Evolutionary conservation across 2,113 vertebrate genomes (phyloP), one percentile per base, ranked within the genome.

Genomic region (Trinectes maculatus): DNA sequence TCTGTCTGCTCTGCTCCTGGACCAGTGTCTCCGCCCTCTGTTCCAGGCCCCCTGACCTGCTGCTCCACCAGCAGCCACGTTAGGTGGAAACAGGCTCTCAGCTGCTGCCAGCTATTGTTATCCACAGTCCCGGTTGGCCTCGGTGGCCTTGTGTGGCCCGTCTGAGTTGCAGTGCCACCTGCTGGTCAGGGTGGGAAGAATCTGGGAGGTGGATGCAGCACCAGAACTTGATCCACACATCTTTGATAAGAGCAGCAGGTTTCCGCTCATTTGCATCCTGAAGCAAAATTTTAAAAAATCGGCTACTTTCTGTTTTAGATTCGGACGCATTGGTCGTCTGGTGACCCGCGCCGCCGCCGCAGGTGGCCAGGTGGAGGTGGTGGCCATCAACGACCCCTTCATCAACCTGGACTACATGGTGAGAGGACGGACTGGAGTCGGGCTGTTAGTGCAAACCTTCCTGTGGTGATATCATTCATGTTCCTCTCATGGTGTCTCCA

Each of bases 331-430:
- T 5, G 96, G 96, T 25, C 96, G 96, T 82, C 94, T 98, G 89
- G 96, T 96, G 67, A 92, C 91, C 83, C 90, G 96, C 15, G 95
- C 95, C 68, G 94, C 92, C 0, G 4, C 91, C 44, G 1, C 0
- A 0, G 85, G 83, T 25, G 90, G 80, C 55, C 95, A 96, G 49
- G 91, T 95, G 2, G 64, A 95, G 0, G 36, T 98, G 15, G 95
- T 95, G 1, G 96, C 96, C 49, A 98, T 98, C 91, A 98, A 98
- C 3, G 96, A 98, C 82, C 96, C 96, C 15, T 98, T 98, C 93
- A 98, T 98, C 77, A 94, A 96, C 76, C 91, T 97, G 87, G 91
- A 94, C 44, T 98, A 98, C 91, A 98, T 98, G 96, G 96, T 95
- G 79, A 94, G 84, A 91, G 55, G 48, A 10, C 2, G 42, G 18